phyloP scores from a whole-genome alignment of 2,888 invertebrate species.

The Drosophila meridiana region DNA sequence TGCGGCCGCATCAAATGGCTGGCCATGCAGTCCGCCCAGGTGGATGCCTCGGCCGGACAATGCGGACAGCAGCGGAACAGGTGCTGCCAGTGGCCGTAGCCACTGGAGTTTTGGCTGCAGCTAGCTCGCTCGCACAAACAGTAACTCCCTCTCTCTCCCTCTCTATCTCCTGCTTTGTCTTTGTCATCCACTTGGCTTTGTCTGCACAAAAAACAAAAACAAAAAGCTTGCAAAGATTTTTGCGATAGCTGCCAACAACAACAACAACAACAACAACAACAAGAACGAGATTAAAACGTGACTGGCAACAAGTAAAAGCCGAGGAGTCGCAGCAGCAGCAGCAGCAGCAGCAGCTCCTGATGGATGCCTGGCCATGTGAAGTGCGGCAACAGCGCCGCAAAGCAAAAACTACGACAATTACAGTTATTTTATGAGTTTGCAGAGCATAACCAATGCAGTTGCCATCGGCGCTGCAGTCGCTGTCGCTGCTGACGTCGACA shows the following conservation, averaged over 20 bases:
- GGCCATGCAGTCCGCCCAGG: conserved; percentile 9
- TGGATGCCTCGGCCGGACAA: conserved; percentile 16
- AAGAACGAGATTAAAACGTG: conserved; percentile 54
- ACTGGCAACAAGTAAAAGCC: conserved; percentile 70
- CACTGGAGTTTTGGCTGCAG: conserved; percentile 19
- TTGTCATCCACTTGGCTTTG: conserved; percentile 54
- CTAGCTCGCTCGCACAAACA: background rate
- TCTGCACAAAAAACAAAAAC: conserved; percentile 4
- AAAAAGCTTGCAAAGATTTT: conserved; percentile 55
- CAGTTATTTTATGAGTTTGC: conserved; percentile 80
- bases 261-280: conserved; percentile 14
- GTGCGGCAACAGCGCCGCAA: conserved; percentile 64
- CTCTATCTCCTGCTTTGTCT: conserved; percentile 17
- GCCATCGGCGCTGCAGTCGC: conserved; percentile 3
- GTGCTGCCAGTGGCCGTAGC: conserved; percentile 48
- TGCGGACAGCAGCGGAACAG: conserved; percentile 49
- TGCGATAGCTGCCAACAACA: conserved; percentile 41
- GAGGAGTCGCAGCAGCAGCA: conserved; percentile 1
- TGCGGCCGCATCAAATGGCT: conserved; percentile 50
- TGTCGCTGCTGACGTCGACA: background rate
- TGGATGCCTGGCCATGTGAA: conserved; percentile 33
- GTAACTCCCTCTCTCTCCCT: background rate
- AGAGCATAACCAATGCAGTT: conserved; percentile 71
- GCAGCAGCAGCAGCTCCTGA: conserved; percentile 19
- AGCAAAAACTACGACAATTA: conserved; percentile 75